Percentiles rank a stretch among this genome's conserved stretches.
These are phyloP conservation scores for Platanista minor DNA, from an alignment of 2,113 vertebrate species.

Conservation along the genomic window DNA sequence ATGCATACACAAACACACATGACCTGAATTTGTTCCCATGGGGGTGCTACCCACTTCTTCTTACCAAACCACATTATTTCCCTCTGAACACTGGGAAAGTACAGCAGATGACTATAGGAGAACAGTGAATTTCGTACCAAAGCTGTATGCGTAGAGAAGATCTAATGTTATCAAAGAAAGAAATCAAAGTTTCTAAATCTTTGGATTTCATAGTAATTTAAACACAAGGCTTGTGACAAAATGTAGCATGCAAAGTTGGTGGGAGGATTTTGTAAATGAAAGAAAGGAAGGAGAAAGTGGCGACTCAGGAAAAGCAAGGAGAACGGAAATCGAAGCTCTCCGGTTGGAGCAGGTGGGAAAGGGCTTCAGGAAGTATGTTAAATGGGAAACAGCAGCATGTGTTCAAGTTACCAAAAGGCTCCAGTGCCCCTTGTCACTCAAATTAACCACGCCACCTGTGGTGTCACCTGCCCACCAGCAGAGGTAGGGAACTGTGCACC, in stretches of 20 bases:
- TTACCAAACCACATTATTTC: neutral
- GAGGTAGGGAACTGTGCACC: neutral
- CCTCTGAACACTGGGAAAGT: neutral
- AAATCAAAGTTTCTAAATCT: conserved; percentile 32
- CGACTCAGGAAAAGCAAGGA: neutral
- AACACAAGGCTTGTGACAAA: conserved; percentile 49
- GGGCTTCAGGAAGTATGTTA: neutral
- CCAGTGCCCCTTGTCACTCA: neutral
- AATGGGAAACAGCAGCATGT: neutral
- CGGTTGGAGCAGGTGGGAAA: neutral
- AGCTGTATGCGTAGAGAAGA: neutral
- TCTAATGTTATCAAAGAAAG: conserved; percentile 16
- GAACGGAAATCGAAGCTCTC: neutral
- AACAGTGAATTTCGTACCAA: neutral
- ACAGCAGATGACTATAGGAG: neutral
- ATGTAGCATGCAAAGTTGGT: conserved; percentile 3
- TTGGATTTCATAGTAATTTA: conserved; percentile 25
- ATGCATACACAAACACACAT: neutral
- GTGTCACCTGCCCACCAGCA: neutral
- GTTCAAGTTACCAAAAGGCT: neutral
- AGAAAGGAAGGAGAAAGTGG: neutral
- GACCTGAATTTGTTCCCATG: neutral
- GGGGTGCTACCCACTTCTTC: neutral
- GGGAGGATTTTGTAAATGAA: conserved; percentile 37
- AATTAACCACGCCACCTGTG: neutral